Conservation (phyloP, 2,888 invertebrate species). For the Cataglyphis rosenhaueri region DNA sequence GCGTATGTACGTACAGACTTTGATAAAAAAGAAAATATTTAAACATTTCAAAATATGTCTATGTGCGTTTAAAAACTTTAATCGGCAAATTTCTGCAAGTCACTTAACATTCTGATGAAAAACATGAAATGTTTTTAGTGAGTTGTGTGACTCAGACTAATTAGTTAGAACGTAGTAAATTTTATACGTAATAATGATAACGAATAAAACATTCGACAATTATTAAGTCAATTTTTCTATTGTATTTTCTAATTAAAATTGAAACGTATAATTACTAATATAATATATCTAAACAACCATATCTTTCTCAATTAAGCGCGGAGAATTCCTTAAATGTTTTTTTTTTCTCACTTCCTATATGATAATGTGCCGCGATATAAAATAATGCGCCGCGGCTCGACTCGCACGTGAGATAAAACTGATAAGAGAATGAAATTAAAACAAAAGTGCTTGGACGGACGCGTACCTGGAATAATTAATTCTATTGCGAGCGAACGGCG, state of each 20-base stretch:
- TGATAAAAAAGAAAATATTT: constrained; percentile 32
- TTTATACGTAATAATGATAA: background rate
- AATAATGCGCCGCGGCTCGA: constrained; percentile 22
- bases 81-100: constrained; percentile 11
- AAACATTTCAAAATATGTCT: constrained; percentile 1
- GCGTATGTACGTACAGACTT: background rate
- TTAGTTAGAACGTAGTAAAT: background rate
- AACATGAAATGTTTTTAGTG: background rate
- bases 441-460: constrained; percentile 6
- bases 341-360: background rate
- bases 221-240: background rate
- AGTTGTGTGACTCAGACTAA: background rate
- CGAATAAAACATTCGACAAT: background rate
- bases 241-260: background rate
- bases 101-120: constrained; percentile 10
- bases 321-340: constrained; percentile 31
- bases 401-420: constrained; percentile 46
- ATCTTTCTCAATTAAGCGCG: background rate
- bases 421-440: constrained; percentile 34
- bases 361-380: constrained; percentile 33
- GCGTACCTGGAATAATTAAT: constrained; percentile 31
- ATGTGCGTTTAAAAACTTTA: background rate
- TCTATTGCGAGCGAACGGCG: constrained; percentile 2
- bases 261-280: background rate
- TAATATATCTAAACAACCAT: background rate